Percentiles rank a stretch among this genome's conserved stretches.
Evolutionary conservation across 2,113 vertebrate species (phyloP).

Genomic region (Vanacampus margaritifer): DNA sequence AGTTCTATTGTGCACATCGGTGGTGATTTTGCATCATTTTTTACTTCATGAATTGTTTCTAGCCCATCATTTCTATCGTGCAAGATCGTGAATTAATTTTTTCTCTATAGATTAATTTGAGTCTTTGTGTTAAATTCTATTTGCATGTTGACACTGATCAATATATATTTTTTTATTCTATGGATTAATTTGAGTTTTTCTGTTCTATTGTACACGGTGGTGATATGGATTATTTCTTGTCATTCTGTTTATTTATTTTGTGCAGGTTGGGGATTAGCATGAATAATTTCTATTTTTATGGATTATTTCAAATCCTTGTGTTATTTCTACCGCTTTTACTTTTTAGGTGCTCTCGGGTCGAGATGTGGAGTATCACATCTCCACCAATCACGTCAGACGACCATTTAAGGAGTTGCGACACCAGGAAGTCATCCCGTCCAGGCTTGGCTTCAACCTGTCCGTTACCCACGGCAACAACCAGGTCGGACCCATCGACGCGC

Average conservation of each 20-base stretch:
- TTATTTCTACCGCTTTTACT: background rate
- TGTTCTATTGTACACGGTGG: too few relatives aligned
- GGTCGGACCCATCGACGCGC: slow-evolving; percentile 28
- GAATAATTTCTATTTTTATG: too few relatives aligned
- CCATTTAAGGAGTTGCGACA: slow-evolving; percentile 76
- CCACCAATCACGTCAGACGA: slow-evolving; percentile 72
- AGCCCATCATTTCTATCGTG: background rate
- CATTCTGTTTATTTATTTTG: too few relatives aligned
- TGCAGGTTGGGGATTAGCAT: too few relatives aligned
- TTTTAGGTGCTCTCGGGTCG: slow-evolving; percentile 81
- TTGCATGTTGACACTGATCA: too few relatives aligned
- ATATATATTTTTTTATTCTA: too few relatives aligned
- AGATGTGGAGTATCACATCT: slow-evolving; percentile 87
- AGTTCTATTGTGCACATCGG: background rate
- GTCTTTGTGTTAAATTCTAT: too few relatives aligned
- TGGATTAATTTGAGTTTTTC: background rate
- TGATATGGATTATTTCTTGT: too few relatives aligned
- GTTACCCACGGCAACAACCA: slow-evolving; percentile 58
- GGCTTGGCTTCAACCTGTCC: slow-evolving; percentile 78
- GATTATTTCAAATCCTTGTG: too few relatives aligned
- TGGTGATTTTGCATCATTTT: background rate
- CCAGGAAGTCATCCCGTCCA: slow-evolving; percentile 70
- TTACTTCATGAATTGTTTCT: background rate
- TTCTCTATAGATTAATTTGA: background rate
- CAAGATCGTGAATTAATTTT: background rate